Evolutionary conservation across 2,797 vertebrate species (phyloP).

Genomic region (Hydrocynus forskahlii): DNA sequence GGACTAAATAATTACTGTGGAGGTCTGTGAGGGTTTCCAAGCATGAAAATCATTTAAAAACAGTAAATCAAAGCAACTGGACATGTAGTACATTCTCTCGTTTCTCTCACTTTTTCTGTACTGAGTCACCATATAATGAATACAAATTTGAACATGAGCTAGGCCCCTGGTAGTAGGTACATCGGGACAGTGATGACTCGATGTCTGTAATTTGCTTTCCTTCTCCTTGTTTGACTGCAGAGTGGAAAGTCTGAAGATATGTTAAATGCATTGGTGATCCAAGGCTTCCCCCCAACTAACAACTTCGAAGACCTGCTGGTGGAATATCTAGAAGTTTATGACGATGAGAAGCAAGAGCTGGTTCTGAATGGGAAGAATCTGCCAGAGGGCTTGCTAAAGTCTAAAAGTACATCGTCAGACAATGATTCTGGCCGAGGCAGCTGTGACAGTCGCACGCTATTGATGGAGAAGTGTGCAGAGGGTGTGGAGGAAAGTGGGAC

Average conservation of each 20-base stretch:
- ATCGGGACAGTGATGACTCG: neutral
- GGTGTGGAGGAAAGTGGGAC: conserved; percentile 54
- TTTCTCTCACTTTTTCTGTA: too few relatives aligned
- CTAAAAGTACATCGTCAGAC: conserved; percentile 78
- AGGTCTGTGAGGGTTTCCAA: too few relatives aligned
- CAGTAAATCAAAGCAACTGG: too few relatives aligned
- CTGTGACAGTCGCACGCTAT: conserved; percentile 88
- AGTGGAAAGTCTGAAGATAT: conserved; percentile 86
- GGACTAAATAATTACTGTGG: too few relatives aligned
- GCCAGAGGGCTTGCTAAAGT: conserved; percentile 68
- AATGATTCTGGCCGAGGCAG: conserved; percentile 90
- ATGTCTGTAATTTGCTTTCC: neutral
- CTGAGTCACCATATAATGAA: too few relatives aligned
- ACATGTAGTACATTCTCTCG: too few relatives aligned
- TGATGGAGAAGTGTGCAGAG: conserved; percentile 81
- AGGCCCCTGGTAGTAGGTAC: too few relatives aligned
- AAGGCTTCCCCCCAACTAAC: conserved; percentile 84
- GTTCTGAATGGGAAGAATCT: conserved; percentile 74
- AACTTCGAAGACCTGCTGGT: conserved; percentile 87
- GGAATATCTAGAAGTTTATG: conserved; percentile 89
- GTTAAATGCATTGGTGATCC: conserved; percentile 84
- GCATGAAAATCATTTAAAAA: too few relatives aligned
- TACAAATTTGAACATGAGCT: too few relatives aligned
- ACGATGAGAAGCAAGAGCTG: conserved; percentile 81
- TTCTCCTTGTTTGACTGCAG: conserved; percentile 70